These are phyloP conservation scores for Electrona antarctica DNA, from an alignment of 2,113 vertebrate species.

Conservation along the genomic window DNA sequence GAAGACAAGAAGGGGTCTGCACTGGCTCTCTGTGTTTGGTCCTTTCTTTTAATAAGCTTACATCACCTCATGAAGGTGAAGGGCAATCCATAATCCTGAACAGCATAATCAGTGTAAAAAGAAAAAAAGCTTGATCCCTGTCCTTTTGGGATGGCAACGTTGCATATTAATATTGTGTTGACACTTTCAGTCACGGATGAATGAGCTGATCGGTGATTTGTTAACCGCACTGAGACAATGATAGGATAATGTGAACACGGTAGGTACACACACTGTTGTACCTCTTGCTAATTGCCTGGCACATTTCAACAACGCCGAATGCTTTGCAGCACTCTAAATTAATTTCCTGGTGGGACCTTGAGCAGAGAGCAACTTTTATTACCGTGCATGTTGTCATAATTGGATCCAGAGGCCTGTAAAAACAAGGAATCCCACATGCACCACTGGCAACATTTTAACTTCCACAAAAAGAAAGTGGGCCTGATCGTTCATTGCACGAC, in stretches of 20 bases:
- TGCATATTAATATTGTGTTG: constrained; percentile 22
- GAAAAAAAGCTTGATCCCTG: not conserved
- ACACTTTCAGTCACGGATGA: constrained; percentile 7
- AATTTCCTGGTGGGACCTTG: constrained; percentile 66
- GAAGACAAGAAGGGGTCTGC: constrained; percentile 39
- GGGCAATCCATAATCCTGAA: constrained; percentile 33
- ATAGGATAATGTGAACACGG: constrained; percentile 17
- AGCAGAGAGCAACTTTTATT: constrained; percentile 63
- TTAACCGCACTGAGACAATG: constrained; percentile 38
- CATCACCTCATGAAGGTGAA: constrained; percentile 22
- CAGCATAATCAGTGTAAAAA: constrained; percentile 35
- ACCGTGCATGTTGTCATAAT: constrained; percentile 65
- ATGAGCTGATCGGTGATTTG: constrained; percentile 32
- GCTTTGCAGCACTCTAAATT: constrained; percentile 52
- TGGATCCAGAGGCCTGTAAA: constrained; percentile 56
- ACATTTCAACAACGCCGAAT: constrained; percentile 46
- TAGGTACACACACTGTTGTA: constrained; percentile 10
- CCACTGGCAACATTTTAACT: constrained; percentile 35
- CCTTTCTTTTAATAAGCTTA: constrained; percentile 30
- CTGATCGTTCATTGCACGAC: constrained; percentile 22
- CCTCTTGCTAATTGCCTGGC: constrained; percentile 51
- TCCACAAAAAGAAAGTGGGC: constrained; percentile 36
- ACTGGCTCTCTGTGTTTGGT: not conserved
- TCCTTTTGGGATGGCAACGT: constrained; percentile 29
- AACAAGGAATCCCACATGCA: constrained; percentile 27